Base-by-base conservation (phyloP, 2,113 vertebrate species). In the Dermatemys mawii region DNA sequence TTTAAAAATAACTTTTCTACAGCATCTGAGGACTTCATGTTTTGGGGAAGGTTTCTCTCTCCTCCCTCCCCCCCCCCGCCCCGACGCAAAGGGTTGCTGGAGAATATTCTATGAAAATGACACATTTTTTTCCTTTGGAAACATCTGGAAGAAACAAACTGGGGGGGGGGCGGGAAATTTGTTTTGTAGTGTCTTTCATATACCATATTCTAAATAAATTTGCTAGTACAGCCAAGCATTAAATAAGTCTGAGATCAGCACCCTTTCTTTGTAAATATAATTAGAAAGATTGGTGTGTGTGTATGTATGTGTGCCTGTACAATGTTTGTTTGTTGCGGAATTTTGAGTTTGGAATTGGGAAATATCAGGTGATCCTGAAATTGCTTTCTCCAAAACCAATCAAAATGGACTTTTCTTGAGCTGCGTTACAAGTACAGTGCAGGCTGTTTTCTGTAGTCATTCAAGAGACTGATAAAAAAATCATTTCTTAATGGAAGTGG, bases 51-150 rank as follows among this genome's bases (percentile, higher is more conserved):
- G 21, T 51, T 96, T 81, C 86, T 84, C 83, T 35, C 83, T 57
- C 83, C 93, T 46, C 78, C 76, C 70, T 54, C 35, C 54, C 90
- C 51, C 49, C 22, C 84, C 35, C 1, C 11, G 16, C 24, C 41
- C 50, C 63, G 87, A 49, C 73, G 91, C 86, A 93, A 90, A 96
- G 75, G 82, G 24, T 0, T 89, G 76, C 19, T 92, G 83, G 88
- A 96, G 95, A 97, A 96, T 60, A 96, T 95, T 92, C 96, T 91
- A 90, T 89, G 91, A 93, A 94, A 94, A 83, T 67, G 91, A 60
- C 93, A 91, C 84, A 55, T 96, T 96, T 95, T 48, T 83, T 83
- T 96, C 57, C 81, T 90, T 96, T 95, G 95, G 93, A 96, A 88
- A 55, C 88, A 32, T 91, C 94, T 96, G 96, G 93, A 95, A 92